Evolutionary conservation across 64 coral and sea anemone species (phyloP), one percentile per base, ranked within the genome.

Genomic region (Catalaphyllia jardinei): DNA sequence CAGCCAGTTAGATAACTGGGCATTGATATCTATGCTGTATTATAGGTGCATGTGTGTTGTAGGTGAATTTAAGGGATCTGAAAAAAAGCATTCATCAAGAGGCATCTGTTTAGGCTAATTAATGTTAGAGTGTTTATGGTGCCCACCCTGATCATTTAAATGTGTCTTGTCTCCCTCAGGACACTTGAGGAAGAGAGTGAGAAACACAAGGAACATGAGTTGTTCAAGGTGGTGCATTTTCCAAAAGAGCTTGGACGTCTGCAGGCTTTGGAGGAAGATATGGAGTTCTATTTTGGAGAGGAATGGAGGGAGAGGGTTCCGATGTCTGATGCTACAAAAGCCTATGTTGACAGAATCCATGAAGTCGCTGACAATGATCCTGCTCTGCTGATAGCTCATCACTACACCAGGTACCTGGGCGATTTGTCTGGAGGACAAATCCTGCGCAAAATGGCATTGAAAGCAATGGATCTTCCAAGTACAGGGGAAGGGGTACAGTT

Each of bases 361-460:
- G 75, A 94, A 75, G 89, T 98, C 17, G 76, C 87, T 29, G 49
- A 88, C 2, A 91, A 90, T 24, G 96, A 98, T 73, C 96, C 96
- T n/a, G 52, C 84, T 19, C 82, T 98, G 14, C 83, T 98, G 75
- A 93, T 98, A 55, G 93, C 90, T 78, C 96, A 98, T 86, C 93
- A 95, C 73, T 98, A 98, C 67, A 95, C 93, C 67, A 89, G 96
- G 60, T 98, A 95, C 82, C 80, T 98, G 28, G 96, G 96, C 1
- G 96, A 98, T 74, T 77, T 98, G 35, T 89, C 96, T 78, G 96
- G 96, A 33, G 96, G 96, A 10, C 93, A 89, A 14, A 89, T 98
- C n/a, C 74, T 98, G 30, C 92, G 94, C 76, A 98, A 90, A 79
- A 95, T 98, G 90, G 93, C 93, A 6, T 60, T 71, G 4, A 98